A percentile compares a stretch with the other conserved stretches of the same genome.
These are phyloP conservation scores for Eristalis arbustorum DNA, from an alignment of 2,888 invertebrate genomes.

Conservation along the genomic window DNA sequence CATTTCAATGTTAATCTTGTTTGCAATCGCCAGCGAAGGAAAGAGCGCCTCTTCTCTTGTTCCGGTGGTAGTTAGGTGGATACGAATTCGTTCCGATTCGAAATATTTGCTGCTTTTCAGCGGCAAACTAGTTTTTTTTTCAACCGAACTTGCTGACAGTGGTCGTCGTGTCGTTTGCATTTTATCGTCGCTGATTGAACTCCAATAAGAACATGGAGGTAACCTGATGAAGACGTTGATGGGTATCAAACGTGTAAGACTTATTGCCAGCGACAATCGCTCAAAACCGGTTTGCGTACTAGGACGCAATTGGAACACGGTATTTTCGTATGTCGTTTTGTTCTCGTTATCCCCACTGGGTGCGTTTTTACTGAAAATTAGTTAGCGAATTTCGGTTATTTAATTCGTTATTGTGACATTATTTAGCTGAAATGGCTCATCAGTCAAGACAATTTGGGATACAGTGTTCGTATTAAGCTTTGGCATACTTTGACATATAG, in stretches of 20 bases:
- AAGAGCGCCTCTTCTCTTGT: slow-evolving; percentile 66
- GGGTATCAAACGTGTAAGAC: slow-evolving; percentile 61
- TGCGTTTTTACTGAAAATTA: neutral
- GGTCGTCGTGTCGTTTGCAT: slow-evolving; percentile 44
- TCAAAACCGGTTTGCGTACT: slow-evolving; percentile 73
- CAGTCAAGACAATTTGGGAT: neutral
- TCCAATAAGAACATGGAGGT: slow-evolving; percentile 51
- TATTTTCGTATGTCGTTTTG: slow-evolving; percentile 13
- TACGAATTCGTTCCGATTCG: slow-evolving; percentile 59
- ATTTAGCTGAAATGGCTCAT: neutral
- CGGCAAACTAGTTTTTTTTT: slow-evolving; percentile 34
- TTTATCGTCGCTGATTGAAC: slow-evolving; percentile 66
- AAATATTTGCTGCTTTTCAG: slow-evolving; percentile 62
- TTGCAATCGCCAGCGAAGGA: slow-evolving; percentile 50
- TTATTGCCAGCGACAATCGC: slow-evolving; percentile 71
- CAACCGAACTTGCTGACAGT: slow-evolving; percentile 41
- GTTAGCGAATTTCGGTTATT: neutral
- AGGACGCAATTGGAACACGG: slow-evolving; percentile 68
- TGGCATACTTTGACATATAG: neutral
- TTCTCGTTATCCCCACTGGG: neutral
- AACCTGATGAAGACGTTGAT: slow-evolving; percentile 67
- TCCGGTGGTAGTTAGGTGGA: slow-evolving; percentile 61
- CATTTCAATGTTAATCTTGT: slow-evolving; percentile 47
- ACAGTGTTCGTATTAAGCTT: neutral
- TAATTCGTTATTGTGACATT: neutral